Conservation (phyloP, 2,888 invertebrate species). For the Drosophila birchii region DNA sequence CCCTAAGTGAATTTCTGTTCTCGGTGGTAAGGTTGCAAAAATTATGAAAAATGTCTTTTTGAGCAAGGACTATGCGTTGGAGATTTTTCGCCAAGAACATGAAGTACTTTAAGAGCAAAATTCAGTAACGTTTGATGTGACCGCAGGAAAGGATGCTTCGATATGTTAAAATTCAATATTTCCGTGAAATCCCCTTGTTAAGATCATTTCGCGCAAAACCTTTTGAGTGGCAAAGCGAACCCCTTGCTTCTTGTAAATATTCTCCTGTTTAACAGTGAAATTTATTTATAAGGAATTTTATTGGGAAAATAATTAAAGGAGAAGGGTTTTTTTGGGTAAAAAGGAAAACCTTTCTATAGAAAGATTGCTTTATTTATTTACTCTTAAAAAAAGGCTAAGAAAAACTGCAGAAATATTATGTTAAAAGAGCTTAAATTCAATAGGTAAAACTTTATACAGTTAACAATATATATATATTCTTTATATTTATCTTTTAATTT, state of each 20-base stretch:
- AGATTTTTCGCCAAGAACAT: conserved; percentile 26
- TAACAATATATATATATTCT: too few species aligned
- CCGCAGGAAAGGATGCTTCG: conserved; percentile 13
- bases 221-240: not conserved
- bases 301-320: not conserved
- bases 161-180: conserved; percentile 14
- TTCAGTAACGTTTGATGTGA: conserved; percentile 14
- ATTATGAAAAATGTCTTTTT: conserved; percentile 38
- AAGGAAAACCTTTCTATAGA: not conserved
- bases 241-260: not conserved
- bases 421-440: not conserved
- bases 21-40: conserved; percentile 36
- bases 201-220: conserved; percentile 28
- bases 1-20: conserved; percentile 63
- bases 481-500: not conserved
- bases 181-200: not conserved
- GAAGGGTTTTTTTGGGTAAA: too few species aligned
- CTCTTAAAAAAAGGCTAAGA: not conserved
- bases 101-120: conserved; percentile 5
- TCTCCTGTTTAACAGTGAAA: not conserved
- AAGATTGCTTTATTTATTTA: not conserved
- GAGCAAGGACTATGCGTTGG: conserved; percentile 6
- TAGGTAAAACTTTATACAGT: too few species aligned
- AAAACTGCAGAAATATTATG: not conserved
- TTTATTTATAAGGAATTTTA: not conserved